Evolutionary conservation across 2,797 vertebrate genomes (phyloP), one percentile per base, ranked within the genome.

Genomic region (Rhabdophis nuchalis): DNA sequence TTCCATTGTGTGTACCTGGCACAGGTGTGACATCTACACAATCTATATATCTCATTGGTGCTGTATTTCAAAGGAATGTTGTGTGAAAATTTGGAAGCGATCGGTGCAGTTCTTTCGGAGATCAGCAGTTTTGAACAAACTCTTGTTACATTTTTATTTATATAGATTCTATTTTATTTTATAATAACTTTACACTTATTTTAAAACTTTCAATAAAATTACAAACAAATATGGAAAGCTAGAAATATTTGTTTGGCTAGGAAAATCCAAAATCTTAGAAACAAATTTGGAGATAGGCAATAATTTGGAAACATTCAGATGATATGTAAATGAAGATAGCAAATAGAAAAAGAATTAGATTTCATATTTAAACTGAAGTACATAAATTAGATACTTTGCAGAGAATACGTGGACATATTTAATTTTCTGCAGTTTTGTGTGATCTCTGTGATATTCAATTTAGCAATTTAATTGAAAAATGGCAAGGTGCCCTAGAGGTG

Each of bases 151-250:
- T n/a, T n/a, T n/a, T n/a, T n/a, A n/a, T n/a, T n/a, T n/a, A n/a
- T n/a, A n/a, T n/a, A n/a, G n/a, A n/a, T 64, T 64, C 12, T 64
- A n/a, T n/a, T n/a, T n/a, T 64, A 64, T 10, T 61, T 61, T 61
- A 29, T 61, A 61, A 29, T 61, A 29, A 61, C 3, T 60, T 68
- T 68, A n/a, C 29, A 5, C 13, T 68, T 14, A 5, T 68, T 68
- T 68, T 68, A 32, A 68, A 68, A 68, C 13, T 68, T n/a, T n/a
- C 29, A 68, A 32, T 68, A 68, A n/a, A 68, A n/a, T 64, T 64
- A n/a, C n/a, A 92, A 85, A 93, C 93, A 93, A 86, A 90, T 46
- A 89, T 90, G 93, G 85, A 91, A 85, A 96, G 93, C 54, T 82
- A 89, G 92, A 56, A 96, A 93, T 57, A 90, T 85, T 95, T 92